A percentile compares a stretch with the other conserved stretches of the same genome.
Conservation (phyloP, 2,797 vertebrate species). For the Myotis daubentonii region DNA sequence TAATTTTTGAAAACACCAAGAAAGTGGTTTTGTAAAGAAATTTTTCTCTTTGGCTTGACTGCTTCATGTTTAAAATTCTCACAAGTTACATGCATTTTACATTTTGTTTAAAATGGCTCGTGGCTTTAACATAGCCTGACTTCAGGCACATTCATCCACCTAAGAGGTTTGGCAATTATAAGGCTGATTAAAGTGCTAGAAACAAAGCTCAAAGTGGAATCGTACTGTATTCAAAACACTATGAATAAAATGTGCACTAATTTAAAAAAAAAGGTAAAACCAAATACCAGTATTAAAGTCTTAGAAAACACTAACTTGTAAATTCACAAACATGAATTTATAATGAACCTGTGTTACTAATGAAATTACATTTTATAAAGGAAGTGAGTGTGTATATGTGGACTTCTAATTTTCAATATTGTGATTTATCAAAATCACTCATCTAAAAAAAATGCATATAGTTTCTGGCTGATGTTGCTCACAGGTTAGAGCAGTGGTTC, state of each 20-base stretch:
- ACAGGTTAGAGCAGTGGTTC: neutral
- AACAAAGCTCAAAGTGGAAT: slow-evolving; percentile 65
- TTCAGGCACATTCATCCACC: slow-evolving; percentile 7
- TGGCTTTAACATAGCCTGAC: neutral
- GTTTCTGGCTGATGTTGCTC: neutral
- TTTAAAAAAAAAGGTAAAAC: slow-evolving; percentile 62
- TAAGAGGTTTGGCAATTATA: slow-evolving; percentile 48
- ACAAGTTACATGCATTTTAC: neutral
- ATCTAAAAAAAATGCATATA: slow-evolving; percentile 68
- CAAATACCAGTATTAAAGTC: slow-evolving; percentile 70
- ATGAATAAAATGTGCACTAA: neutral
- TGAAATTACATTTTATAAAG: slow-evolving; percentile 71
- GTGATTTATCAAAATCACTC: slow-evolving; percentile 76
- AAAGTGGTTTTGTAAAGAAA: slow-evolving; percentile 49
- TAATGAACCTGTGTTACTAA: slow-evolving; percentile 65
- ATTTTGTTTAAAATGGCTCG: neutral
- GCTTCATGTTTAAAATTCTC: neutral
- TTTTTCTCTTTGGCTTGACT: neutral
- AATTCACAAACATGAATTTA: slow-evolving; percentile 76
- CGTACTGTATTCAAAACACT: slow-evolving; percentile 75
- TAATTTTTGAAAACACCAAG: slow-evolving; percentile 69
- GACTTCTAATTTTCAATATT: slow-evolving; percentile 74
- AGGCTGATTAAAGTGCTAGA: slow-evolving; percentile 47
- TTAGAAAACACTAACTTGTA: slow-evolving; percentile 78
- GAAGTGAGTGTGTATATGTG: slow-evolving; percentile 64